Evolutionary conservation across 2,888 invertebrate species (phyloP), one percentile per base, ranked within the genome.

Genomic region (Lagria hirta): DNA sequence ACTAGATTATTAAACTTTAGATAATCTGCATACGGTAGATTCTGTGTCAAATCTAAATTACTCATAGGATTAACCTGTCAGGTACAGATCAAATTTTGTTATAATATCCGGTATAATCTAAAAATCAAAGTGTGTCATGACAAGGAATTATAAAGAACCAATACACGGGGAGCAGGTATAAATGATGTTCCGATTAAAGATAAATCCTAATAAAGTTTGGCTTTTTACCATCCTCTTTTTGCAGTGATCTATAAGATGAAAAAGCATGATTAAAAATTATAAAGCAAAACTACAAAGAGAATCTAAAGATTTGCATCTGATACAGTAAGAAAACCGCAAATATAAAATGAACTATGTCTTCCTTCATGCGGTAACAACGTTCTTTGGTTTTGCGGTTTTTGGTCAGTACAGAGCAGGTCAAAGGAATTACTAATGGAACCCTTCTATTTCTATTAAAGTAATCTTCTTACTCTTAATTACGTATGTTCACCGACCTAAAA

Each of bases 281-380:
- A 38, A 28, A 40, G 24, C 26, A 27, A 7, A 7, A 41, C 26
- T 27, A 26, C 28, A 41, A 41, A 33, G 41, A 22, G 27, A 20
- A 27, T 18, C 14, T 30, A 29, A n/a, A 24, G 32, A 41, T 38
- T 38, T 38, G 30, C 37, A 37, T 36, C 20, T 21, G 20, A 16
- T 28, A n/a, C n/a, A 16, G 20, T 41, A 16, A 21, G 27, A 41
- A 41, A 33, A 29, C 47, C 48, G 26, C 48, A 38, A 44, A 48
- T 44, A 28, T 40, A 43, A 48, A 48, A 33, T 27, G 26, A 32
- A 37, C 30, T 30, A 43, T 35, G 41, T 34, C 35, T 45, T 34
- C 46, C 20, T 45, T 29, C 45, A 32, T 38, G 47, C 44, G 50
- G 50, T 50, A 48, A 50, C 50, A 48, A 48, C 48, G 50, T 50